Conservation (phyloP, 1,140 invertebrate species). For the Penaeus vannamei region DNA sequence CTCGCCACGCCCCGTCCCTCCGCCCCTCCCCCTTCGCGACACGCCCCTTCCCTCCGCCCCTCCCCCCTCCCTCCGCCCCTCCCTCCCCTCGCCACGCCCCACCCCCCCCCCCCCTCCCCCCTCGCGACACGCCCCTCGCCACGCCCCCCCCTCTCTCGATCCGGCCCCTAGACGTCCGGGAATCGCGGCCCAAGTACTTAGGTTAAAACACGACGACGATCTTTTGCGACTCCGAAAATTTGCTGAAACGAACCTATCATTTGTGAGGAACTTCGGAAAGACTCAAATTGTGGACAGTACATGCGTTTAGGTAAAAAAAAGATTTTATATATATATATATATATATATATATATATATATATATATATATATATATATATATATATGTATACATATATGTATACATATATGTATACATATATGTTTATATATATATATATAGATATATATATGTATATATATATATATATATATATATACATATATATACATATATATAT, state of each 20-base stretch:
- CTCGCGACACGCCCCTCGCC: no score
- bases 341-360: constrained; percentile 40
- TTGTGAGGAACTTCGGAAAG: background rate
- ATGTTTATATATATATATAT: constrained; percentile 27
- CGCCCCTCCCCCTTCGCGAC: no score
- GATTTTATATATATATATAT: constrained; percentile 36
- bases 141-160: background rate
- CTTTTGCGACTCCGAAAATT: no score
- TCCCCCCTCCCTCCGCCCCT: no score
- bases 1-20: no score
- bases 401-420: constrained; percentile 28
- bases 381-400: constrained; percentile 41
- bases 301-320: constrained; percentile 8
- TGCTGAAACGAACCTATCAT: no score
- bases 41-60: background rate
- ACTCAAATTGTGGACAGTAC: background rate
- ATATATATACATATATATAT: constrained; percentile 12
- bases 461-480: background rate
- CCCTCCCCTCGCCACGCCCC: no score
- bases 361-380: constrained; percentile 47
- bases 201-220: no score
- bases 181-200: background rate
- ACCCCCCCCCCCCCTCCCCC: no score
- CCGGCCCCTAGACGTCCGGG: background rate
- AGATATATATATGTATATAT: constrained; percentile 23